A percentile compares a stretch with the other conserved stretches of the same genome.
phyloP scores from a whole-genome alignment of 2,888 invertebrate genomes.

The Mycogona germanica region DNA sequence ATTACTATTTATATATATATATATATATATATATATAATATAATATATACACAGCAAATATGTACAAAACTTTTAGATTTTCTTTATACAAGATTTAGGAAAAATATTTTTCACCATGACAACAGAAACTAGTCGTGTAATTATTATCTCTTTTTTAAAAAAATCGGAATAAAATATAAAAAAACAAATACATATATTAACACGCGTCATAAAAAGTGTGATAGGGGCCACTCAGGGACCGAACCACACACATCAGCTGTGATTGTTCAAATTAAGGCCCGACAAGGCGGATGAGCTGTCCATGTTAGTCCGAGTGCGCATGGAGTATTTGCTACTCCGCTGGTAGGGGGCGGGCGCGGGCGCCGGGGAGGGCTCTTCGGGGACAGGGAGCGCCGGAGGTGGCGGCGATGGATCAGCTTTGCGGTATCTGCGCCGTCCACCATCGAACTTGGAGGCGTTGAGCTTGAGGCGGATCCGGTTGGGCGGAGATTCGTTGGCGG shows the following conservation, averaged over 20 bases:
- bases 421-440: background rate
- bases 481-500: conserved; percentile 11
- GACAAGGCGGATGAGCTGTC: background rate
- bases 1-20: no score
- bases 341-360: background rate
- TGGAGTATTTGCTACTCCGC: conserved; percentile 9
- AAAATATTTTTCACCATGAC: no score
- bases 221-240: no score
- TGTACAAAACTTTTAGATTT: no score
- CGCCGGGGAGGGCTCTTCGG: background rate
- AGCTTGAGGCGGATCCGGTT: conserved; percentile 7
- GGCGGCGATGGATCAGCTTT: background rate
- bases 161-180: background rate
- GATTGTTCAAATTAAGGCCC: background rate
- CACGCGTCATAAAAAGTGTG: background rate
- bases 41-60: no score
- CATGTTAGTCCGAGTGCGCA: conserved; percentile 5
- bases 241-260: background rate
- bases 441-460: background rate
- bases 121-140: no score
- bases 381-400: background rate
- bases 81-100: no score
- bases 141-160: background rate
- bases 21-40: no score
- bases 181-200: background rate